Evolutionary conservation across 2,888 invertebrate genomes (phyloP).

Genomic region (Drosophila lutescens): DNA sequence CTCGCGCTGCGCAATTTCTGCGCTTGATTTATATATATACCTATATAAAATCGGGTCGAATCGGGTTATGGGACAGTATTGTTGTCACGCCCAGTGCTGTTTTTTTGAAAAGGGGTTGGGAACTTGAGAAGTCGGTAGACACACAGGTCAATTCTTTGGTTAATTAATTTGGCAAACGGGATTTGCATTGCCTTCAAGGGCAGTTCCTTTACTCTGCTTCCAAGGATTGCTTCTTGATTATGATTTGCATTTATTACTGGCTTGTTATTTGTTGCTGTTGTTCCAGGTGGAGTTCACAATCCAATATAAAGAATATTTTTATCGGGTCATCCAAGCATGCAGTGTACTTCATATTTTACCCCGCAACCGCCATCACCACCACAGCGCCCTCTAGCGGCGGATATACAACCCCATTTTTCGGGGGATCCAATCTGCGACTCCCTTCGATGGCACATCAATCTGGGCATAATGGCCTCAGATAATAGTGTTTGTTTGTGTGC

Average conservation of each 20-base stretch:
- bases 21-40: constrained; percentile 70
- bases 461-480: constrained; percentile 70
- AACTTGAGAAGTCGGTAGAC: constrained; percentile 1
- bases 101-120: constrained; percentile 29
- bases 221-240: constrained; percentile 43
- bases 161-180: constrained; percentile 47
- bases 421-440: constrained; percentile 27
- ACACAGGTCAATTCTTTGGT: constrained; percentile 52
- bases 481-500: constrained; percentile 74
- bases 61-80: constrained; percentile 15
- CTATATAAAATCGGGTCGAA: constrained; percentile 15
- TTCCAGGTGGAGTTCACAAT: constrained; percentile 54
- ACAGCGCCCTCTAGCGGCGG: not conserved
- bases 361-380: not conserved
- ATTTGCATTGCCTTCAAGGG: constrained; percentile 6
- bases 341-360: constrained; percentile 20
- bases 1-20: constrained; percentile 55
- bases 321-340: constrained; percentile 68
- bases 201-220: not conserved
- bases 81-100: constrained; percentile 67
- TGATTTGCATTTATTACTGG: constrained; percentile 61
- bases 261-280: constrained; percentile 38
- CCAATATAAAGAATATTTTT: constrained; percentile 40
- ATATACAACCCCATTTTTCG: constrained; percentile 10
- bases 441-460: constrained; percentile 69